These are phyloP conservation scores for Tamias sibiricus DNA, from an alignment of 2,113 vertebrate genomes.

Conservation along the genomic window DNA sequence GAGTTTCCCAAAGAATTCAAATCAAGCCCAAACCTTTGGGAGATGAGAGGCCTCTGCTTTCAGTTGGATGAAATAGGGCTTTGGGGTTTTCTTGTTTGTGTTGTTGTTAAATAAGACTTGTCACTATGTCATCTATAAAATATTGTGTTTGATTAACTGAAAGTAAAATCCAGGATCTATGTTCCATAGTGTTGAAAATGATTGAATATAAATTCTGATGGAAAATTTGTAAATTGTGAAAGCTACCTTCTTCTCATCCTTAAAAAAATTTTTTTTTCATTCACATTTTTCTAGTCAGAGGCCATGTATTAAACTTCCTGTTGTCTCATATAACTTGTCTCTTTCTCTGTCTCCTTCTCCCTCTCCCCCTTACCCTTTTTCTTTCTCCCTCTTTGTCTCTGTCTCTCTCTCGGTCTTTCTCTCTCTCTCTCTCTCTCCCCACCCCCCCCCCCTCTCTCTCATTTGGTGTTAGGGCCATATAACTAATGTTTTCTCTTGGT, in stretches of 20 bases:
- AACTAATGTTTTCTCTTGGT: background rate
- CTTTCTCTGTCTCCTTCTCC: background rate
- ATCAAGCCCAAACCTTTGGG: background rate
- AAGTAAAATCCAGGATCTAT: background rate
- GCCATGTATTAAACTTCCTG: background rate
- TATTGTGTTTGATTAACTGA: background rate
- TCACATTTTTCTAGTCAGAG: conserved; percentile 20
- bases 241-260: background rate
- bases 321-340: background rate
- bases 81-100: background rate
- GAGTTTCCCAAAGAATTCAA: conserved; percentile 12
- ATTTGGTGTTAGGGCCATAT: background rate
- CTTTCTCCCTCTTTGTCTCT: background rate
- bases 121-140: background rate
- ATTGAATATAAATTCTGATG: background rate
- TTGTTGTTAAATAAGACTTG: background rate
- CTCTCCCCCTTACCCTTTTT: background rate
- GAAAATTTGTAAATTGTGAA: background rate
- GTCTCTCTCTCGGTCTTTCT: background rate
- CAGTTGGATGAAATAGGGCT: background rate
- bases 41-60: background rate
- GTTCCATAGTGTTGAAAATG: background rate
- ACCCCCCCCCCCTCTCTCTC: too few relatives aligned
- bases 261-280: conserved; percentile 24
- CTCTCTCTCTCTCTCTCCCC: too few relatives aligned